Conservation (phyloP, 2,113 vertebrate species). For the Pan paniscus region DNA sequence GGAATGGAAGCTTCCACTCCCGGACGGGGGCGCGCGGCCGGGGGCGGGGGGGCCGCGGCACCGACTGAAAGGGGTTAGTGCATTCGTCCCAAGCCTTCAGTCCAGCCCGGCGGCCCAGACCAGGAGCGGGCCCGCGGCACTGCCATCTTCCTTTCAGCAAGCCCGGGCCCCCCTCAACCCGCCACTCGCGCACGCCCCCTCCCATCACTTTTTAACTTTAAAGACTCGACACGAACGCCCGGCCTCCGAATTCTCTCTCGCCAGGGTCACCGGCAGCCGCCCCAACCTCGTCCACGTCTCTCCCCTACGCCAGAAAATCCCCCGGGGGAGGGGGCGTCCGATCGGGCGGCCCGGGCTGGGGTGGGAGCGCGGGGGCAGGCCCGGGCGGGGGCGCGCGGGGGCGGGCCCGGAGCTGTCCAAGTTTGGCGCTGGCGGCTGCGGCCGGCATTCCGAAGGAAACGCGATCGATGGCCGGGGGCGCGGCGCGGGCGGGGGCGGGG, state of each 20-base stretch:
- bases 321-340: not conserved
- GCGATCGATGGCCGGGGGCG: not conserved
- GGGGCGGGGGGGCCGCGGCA: not conserved
- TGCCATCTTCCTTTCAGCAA: not conserved
- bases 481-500: not conserved
- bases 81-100: not conserved
- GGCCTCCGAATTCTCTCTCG: not conserved
- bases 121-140: not conserved
- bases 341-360: accelerated
- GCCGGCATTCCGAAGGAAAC: constrained; percentile 66
- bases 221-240: constrained; percentile 46
- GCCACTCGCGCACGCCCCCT: not conserved
- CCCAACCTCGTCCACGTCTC: not conserved
- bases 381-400: too few species aligned
- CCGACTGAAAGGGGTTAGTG: constrained; percentile 56
- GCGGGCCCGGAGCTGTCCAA: constrained; percentile 19
- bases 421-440: constrained; percentile 2
- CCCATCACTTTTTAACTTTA: constrained; percentile 70
- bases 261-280: not conserved
- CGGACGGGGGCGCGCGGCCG: constrained; percentile 84
- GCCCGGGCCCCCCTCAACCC: not conserved
- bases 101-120: constrained; percentile 25
- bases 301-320: not conserved
- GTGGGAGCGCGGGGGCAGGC: not conserved
- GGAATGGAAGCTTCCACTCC: constrained; percentile 99